These are phyloP conservation scores for Bibio marci DNA, from an alignment of 2,888 invertebrate species.

Conservation along the genomic window DNA sequence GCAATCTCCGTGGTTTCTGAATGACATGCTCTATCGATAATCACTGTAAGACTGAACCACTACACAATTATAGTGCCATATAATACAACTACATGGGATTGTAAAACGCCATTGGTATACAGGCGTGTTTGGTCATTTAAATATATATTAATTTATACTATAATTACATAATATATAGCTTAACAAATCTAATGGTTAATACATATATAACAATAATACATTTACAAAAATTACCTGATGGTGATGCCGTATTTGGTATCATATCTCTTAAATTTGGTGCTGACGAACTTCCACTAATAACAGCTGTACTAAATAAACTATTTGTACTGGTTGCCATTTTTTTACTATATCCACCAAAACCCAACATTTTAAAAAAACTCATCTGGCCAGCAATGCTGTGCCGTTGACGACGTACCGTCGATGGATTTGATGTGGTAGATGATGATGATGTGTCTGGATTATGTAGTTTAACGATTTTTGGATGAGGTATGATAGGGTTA, in stretches of 20 bases:
- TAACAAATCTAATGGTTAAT: too few species aligned
- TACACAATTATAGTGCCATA: too few species aligned
- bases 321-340: slow-evolving; percentile 52
- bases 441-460: slow-evolving; percentile 19
- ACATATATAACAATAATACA: too few species aligned
- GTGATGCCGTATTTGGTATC: slow-evolving; percentile 58
- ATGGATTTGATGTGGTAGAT: slow-evolving; percentile 12
- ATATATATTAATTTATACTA: too few species aligned
- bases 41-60: too few species aligned
- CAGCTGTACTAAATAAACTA: slow-evolving; percentile 88
- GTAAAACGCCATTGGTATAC: too few species aligned
- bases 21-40: too few species aligned
- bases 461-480: slow-evolving; percentile 15
- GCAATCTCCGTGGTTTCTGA: too few species aligned
- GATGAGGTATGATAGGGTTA: slow-evolving; percentile 16
- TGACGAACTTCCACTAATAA: slow-evolving; percentile 86
- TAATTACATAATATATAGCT: too few species aligned
- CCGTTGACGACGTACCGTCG: slow-evolving; percentile 63
- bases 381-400: slow-evolving; percentile 93
- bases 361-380: slow-evolving; percentile 83
- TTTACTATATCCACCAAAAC: slow-evolving; percentile 51
- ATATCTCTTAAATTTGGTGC: slow-evolving; percentile 80
- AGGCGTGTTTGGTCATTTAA: too few species aligned
- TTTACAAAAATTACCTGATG: slow-evolving; percentile 42
- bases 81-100: too few species aligned